Percentiles rank a stretch among this genome's conserved stretches.
Evolutionary conservation across 1,140 invertebrate species (phyloP).

Genomic region (Eriosoma lanigerum): DNA sequence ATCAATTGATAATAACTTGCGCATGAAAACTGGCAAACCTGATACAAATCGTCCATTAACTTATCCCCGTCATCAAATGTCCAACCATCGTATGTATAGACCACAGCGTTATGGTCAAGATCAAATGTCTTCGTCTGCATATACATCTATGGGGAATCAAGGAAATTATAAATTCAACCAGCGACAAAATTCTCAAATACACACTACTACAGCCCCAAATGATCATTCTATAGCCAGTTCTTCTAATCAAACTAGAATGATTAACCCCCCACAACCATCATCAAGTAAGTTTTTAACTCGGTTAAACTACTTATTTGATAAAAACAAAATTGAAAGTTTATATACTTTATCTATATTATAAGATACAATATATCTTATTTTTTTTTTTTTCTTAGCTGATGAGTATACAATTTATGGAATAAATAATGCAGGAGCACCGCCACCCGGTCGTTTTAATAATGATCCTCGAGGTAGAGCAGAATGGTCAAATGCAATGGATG

Average conservation of each 20-base stretch:
- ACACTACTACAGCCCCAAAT: conserved; percentile 38
- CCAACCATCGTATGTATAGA: conserved; percentile 26
- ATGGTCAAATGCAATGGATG: conserved; percentile 37
- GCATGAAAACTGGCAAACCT: conserved; percentile 50
- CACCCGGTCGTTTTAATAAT: conserved; percentile 7
- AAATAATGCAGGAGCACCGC: neutral
- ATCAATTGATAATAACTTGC: conserved; percentile 36
- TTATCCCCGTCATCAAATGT: conserved; percentile 47
- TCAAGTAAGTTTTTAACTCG: conserved; percentile 9
- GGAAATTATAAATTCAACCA: conserved; percentile 37
- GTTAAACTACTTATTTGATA: too few relatives aligned
- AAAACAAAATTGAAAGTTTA: too few relatives aligned
- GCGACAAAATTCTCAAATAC: conserved; percentile 6
- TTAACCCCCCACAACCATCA: conserved; percentile 35
- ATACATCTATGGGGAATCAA: conserved; percentile 25
- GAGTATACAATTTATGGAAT: conserved; percentile 30
- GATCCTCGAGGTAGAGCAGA: conserved; percentile 27
- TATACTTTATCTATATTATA: too few relatives aligned
- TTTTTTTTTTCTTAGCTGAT: conserved; percentile 28
- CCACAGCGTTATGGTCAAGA: conserved; percentile 39
- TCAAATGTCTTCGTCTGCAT: conserved; percentile 41
- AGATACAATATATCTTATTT: too few relatives aligned
- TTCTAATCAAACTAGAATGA: conserved; percentile 38
- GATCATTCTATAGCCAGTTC: conserved; percentile 42
- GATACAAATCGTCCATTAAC: conserved; percentile 44